Conservation (phyloP, 2,113 vertebrate species). For the Chamaea fasciata region DNA sequence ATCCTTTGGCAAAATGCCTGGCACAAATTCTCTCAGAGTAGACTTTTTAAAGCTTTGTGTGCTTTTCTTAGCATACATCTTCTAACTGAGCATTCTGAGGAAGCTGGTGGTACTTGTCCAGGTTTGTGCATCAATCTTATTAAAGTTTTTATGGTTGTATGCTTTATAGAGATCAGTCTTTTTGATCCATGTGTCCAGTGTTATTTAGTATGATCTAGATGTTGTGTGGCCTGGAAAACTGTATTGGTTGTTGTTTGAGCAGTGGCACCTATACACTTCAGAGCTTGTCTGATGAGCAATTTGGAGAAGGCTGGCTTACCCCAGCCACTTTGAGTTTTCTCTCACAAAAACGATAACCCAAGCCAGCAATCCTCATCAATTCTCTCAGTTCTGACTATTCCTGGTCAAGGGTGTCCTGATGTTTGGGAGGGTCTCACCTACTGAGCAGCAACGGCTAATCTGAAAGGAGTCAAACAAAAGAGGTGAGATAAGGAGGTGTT, state of each 20-base stretch:
- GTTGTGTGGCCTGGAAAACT: neutral
- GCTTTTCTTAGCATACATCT: neutral
- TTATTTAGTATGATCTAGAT: neutral
- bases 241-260: neutral
- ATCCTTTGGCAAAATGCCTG: conserved; percentile 43
- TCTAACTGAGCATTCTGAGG: neutral
- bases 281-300: neutral
- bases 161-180: neutral
- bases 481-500: neutral
- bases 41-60: conserved; percentile 25
- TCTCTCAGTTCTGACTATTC: neutral
- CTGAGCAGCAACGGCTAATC: neutral
- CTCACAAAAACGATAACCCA: neutral
- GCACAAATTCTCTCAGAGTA: conserved; percentile 1
- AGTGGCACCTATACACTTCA: neutral
- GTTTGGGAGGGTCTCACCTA: neutral
- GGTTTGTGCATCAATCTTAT: neutral
- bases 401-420: neutral
- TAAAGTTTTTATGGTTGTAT: neutral
- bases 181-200: neutral
- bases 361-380: neutral
- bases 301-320: neutral
- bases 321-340: neutral
- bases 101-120: neutral
- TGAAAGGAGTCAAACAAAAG: neutral